These are phyloP conservation scores for Arrhopalites spinosus DNA, from an alignment of 2,888 invertebrate genomes.

Conservation along the genomic window DNA sequence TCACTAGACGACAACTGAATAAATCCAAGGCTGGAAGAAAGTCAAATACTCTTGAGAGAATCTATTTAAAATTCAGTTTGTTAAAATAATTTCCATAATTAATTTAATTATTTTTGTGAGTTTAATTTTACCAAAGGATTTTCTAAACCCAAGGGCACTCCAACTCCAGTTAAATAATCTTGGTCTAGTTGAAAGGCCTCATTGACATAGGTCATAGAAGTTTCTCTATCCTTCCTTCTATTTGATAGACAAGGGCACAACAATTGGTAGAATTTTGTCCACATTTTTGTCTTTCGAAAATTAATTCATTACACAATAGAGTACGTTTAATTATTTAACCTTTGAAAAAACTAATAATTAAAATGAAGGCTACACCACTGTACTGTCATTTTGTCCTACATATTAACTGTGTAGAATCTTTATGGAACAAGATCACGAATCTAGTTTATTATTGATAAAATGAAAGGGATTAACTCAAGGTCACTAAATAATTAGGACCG, in stretches of 20 bases:
- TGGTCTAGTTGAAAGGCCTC: background rate
- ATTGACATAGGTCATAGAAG: background rate
- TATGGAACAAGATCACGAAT: too few relatives aligned
- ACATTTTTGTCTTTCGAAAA: background rate
- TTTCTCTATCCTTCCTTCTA: background rate
- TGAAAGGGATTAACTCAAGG: too few relatives aligned
- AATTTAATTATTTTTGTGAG: background rate
- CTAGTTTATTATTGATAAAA: too few relatives aligned
- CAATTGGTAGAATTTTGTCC: background rate
- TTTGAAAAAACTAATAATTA: too few relatives aligned
- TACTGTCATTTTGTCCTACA: too few relatives aligned
- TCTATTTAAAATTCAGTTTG: background rate
- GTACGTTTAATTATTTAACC: too few relatives aligned
- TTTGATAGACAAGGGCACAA: background rate
- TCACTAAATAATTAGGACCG: too few relatives aligned
- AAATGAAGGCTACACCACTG: too few relatives aligned
- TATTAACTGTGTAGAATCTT: too few relatives aligned
- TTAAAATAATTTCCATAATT: background rate
- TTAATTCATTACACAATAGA: too few relatives aligned
- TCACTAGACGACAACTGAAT: background rate
- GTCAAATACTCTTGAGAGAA: background rate
- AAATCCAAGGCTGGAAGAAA: background rate
- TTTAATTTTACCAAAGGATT: slow-evolving; percentile 15
- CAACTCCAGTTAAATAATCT: background rate
- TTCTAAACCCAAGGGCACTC: background rate